Evolutionary conservation across 2,888 invertebrate genomes (phyloP).

Genomic region (Pardosa pseudoannulata): DNA sequence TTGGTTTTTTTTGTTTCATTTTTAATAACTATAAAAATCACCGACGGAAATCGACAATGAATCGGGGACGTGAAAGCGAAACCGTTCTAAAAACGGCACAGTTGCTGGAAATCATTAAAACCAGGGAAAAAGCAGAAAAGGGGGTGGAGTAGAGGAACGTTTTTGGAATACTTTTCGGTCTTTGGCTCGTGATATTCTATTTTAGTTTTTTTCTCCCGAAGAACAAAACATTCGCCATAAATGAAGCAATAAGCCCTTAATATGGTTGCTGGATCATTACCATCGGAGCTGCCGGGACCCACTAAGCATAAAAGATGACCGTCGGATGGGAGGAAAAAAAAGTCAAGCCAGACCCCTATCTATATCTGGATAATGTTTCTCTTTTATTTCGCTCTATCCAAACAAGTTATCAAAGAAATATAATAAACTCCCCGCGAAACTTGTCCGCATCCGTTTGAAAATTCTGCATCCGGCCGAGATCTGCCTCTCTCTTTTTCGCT

Average conservation of each 20-base stretch:
- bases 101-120: too few relatives aligned
- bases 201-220: too few relatives aligned
- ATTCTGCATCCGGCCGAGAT: constrained; percentile 8
- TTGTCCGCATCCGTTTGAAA: neutral
- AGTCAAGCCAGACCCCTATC: too few relatives aligned
- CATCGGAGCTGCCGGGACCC: neutral
- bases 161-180: neutral
- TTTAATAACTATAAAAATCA: too few relatives aligned
- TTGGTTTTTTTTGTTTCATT: too few relatives aligned
- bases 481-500: too few relatives aligned
- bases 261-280: neutral
- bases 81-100: too few relatives aligned
- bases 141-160: too few relatives aligned
- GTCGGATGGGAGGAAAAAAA: neutral
- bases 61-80: too few relatives aligned
- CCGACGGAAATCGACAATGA: too few relatives aligned
- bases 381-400: neutral
- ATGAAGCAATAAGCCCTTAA: constrained; percentile 4
- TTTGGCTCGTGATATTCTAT: neutral
- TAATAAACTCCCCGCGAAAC: neutral
- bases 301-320: neutral
- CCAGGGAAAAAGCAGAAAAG: too few relatives aligned
- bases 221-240: neutral
- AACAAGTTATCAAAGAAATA: neutral
- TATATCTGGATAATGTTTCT: neutral